These are phyloP conservation scores for Malurus cyaneus DNA, from an alignment of 2,113 vertebrate genomes.

Conservation along the genomic window DNA sequence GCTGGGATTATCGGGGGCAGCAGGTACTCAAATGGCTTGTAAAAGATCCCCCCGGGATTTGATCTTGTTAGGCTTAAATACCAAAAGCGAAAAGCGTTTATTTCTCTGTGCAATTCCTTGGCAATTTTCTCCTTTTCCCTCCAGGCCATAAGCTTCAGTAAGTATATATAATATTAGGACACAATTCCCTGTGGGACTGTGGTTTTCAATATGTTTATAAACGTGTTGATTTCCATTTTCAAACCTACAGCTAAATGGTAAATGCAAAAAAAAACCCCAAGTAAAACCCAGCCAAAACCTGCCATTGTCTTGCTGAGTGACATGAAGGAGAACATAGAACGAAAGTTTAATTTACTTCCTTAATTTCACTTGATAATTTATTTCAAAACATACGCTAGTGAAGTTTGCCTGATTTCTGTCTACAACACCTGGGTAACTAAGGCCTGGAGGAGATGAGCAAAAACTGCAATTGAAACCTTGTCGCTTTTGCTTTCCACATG, in stretches of 20 bases:
- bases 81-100: neutral
- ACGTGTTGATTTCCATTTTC: neutral
- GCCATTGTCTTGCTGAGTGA: neutral
- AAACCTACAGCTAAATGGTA: neutral
- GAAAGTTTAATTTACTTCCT: neutral
- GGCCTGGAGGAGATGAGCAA: neutral
- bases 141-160: neutral
- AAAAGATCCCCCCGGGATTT: neutral
- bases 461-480: neutral
- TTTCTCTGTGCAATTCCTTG: neutral
- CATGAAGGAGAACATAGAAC: neutral
- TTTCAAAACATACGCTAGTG: accelerated
- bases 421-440: neutral
- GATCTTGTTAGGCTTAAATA: neutral
- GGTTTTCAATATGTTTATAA: neutral
- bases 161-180: neutral
- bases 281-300: neutral
- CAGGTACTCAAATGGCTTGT: accelerated
- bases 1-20: accelerated
- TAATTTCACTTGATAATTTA: neutral
- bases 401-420: neutral
- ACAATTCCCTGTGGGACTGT: accelerated
- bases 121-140: neutral
- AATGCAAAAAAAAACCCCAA: neutral
- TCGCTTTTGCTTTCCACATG: neutral